phyloP scores from a whole-genome alignment of 2,113 vertebrate genomes.

The Caranx melampygus region DNA sequence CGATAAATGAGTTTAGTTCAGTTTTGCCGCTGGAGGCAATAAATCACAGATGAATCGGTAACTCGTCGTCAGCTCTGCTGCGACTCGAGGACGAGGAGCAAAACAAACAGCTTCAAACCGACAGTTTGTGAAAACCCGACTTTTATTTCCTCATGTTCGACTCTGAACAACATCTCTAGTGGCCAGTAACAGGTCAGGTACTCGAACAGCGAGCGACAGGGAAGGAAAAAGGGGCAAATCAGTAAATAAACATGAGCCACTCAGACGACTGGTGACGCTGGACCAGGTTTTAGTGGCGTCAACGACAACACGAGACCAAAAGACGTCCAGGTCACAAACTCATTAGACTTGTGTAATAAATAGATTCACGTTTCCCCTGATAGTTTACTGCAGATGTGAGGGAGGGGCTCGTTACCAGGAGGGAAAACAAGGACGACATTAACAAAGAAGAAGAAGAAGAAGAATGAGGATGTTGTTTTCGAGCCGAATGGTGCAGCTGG shows the following conservation, averaged over 20 bases:
- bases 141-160: neutral
- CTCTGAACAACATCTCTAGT: conserved; percentile 29
- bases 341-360: conserved; percentile 22
- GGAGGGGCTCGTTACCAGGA: conserved; percentile 18
- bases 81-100: neutral
- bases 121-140: neutral
- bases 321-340: neutral
- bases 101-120: neutral
- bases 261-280: neutral
- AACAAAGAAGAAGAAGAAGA: neutral
- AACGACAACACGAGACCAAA: neutral
- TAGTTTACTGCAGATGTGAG: conserved; percentile 8
- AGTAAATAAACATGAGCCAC: neutral
- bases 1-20: neutral
- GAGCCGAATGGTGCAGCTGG: conserved; percentile 19
- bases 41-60: neutral
- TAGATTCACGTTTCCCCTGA: conserved; percentile 21
- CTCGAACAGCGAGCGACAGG: neutral
- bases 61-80: neutral
- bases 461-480: conserved; percentile 10
- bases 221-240: neutral
- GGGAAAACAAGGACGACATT: neutral
- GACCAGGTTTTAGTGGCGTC: neutral
- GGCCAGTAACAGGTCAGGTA: conserved; percentile 61
- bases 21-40: neutral